Base-by-base conservation (phyloP, 2,888 invertebrate species). In the Germaria angustata region DNA sequence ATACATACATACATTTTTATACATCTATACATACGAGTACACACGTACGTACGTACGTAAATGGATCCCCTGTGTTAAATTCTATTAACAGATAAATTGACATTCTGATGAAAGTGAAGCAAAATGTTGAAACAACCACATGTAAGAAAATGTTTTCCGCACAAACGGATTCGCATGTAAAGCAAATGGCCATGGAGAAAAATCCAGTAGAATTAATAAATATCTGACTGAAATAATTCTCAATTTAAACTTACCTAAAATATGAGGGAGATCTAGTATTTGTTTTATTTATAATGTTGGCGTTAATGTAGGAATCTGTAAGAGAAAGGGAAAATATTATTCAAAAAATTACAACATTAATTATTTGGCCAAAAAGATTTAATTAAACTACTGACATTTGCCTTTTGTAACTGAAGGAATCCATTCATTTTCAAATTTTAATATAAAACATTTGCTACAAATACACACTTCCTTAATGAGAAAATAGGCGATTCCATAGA, bases 71-170 rank as follows among this genome's bases (percentile, higher is more conserved):
- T 51, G 34, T 53, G 22, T 13, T 22, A 24, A 44, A 68, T 57
- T 28, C 51, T 66, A 76, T 76, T 80, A 51, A 17, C 57, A 76
- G 65, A 76, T 59, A 69, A 69, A 76, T 34, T 65, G 69, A 80
- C 59, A 71, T 55, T 71, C 57, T 46, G 76, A 71, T 81, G 65
- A 71, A 81, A 76, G 39, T 66, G 28, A 24, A 66, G 76, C 44
- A 72, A 15, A 2, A 49, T 11, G 28, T 55, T 44, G 51, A 34
- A 78, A 15, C 32, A 17, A 22, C 9, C 11, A 1, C 15, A 17
- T 20, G 3, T 66, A 71, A 68, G 13, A n/a, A 63, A 51, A 71
- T 66, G 44, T 59, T 59, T 59, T 34, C 55, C 17, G 39, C 15
- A 53, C 36, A 46, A 8, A 34, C 22, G 51, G 34, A 53, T 39